Evolutionary conservation across 2,797 vertebrate species (phyloP).

Genomic region (Ctenopoma kingsleyae): DNA sequence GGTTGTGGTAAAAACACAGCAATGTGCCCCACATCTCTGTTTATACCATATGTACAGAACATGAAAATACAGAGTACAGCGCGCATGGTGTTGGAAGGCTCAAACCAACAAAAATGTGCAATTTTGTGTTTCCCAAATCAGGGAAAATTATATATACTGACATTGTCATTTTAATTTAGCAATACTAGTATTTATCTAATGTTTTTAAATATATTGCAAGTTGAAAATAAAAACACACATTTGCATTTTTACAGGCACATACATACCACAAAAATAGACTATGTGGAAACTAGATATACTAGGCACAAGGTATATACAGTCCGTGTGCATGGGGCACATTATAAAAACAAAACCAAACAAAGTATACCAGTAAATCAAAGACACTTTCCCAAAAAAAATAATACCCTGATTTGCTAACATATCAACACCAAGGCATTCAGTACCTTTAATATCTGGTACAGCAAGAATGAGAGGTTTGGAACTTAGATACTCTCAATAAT

Average conservation of each 20-base stretch:
- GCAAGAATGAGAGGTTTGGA: slow-evolving; percentile 76
- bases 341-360: slow-evolving; percentile 75
- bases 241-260: slow-evolving; percentile 87
- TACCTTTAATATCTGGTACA: slow-evolving; percentile 79
- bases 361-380: slow-evolving; percentile 68
- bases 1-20: slow-evolving; percentile 78
- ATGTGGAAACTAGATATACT: slow-evolving; percentile 88
- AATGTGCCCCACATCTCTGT: slow-evolving; percentile 77
- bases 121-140: slow-evolving; percentile 84
- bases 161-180: slow-evolving; percentile 85
- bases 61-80: slow-evolving; percentile 81
- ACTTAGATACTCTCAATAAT: slow-evolving; percentile 71
- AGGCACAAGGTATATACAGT: slow-evolving; percentile 89
- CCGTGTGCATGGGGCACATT: slow-evolving; percentile 86
- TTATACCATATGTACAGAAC: slow-evolving; percentile 80
- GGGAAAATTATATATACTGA: slow-evolving; percentile 86
- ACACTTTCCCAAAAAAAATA: slow-evolving; percentile 77
- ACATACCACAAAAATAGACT: slow-evolving; percentile 88
- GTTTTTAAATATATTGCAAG: slow-evolving; percentile 85
- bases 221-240: slow-evolving; percentile 84
- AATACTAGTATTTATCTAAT: slow-evolving; percentile 83
- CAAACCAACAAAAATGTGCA: slow-evolving; percentile 88
- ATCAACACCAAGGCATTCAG: slow-evolving; percentile 86
- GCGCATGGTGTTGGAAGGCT: slow-evolving; percentile 84
- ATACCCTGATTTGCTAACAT: slow-evolving; percentile 88